A percentile compares a stretch with the other conserved stretches of the same genome.
phyloP scores from a whole-genome alignment of 2,888 invertebrate genomes.

The Orthosia cruda region DNA sequence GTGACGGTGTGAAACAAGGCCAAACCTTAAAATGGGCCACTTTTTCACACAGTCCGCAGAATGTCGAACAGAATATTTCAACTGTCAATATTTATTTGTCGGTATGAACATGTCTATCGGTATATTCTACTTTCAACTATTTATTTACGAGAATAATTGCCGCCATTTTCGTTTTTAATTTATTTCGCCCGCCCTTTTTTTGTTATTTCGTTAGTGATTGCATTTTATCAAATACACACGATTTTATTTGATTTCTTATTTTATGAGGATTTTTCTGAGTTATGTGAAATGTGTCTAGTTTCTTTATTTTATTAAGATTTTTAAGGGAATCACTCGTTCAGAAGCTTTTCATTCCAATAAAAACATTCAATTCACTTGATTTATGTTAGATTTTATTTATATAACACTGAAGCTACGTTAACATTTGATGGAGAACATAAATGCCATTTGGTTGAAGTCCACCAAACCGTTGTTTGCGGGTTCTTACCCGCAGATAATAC shows the following conservation, averaged over 20 bases:
- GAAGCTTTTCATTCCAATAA: slow-evolving; percentile 33
- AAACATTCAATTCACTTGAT: slow-evolving; percentile 26
- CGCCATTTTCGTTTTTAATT: slow-evolving; percentile 34
- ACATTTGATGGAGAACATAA: neutral
- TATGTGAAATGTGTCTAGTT: slow-evolving; percentile 20
- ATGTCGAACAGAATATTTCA: slow-evolving; percentile 54
- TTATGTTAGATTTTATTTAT: slow-evolving; percentile 16
- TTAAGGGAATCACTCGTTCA: slow-evolving; percentile 18
- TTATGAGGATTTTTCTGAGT: slow-evolving; percentile 22
- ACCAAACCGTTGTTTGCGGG: too few species aligned
- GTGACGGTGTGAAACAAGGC: slow-evolving; percentile 26
- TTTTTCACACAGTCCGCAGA: slow-evolving; percentile 46
- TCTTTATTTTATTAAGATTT: slow-evolving; percentile 10
- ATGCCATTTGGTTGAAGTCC: neutral
- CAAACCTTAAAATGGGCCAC: slow-evolving; percentile 38
- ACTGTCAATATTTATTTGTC: slow-evolving; percentile 50
- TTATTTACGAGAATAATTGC: slow-evolving; percentile 30
- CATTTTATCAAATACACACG: neutral
- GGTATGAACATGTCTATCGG: slow-evolving; percentile 1
- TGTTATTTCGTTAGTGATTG: slow-evolving; percentile 43
- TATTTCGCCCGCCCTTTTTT: slow-evolving; percentile 11
- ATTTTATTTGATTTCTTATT: slow-evolving; percentile 32
- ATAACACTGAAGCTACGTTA: neutral
- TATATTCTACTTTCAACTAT: slow-evolving; percentile 33
- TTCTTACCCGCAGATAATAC: neutral